phyloP scores from a whole-genome alignment of 2,113 vertebrate genomes.

The Oxygymnocypris stewartii region DNA sequence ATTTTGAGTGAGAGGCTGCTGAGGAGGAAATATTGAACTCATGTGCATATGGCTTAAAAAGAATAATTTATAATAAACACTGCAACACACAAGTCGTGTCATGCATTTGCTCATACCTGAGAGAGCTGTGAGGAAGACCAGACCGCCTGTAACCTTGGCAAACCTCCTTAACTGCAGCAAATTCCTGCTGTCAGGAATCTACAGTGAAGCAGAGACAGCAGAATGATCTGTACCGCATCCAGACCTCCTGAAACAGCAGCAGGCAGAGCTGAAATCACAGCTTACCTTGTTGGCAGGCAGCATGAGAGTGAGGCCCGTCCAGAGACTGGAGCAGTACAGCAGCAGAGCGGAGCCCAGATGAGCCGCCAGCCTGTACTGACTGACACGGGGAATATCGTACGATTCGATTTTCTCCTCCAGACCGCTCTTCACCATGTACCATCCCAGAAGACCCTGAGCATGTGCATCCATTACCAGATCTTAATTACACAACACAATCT shows the following conservation, averaged over 20 bases:
- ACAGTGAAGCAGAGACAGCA: not conserved
- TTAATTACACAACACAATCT: not conserved
- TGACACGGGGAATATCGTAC: slow-evolving; percentile 90
- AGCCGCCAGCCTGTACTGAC: slow-evolving; percentile 93
- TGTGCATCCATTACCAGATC: not conserved
- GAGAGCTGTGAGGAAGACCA: slow-evolving; percentile 94
- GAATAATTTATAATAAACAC: not conserved
- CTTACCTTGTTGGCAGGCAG: slow-evolving; percentile 83
- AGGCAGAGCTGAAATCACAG: not conserved
- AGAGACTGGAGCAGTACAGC: slow-evolving; percentile 90
- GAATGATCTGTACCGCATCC: not conserved
- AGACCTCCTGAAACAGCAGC: not conserved
- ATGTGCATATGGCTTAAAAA: not conserved
- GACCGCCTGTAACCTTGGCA: slow-evolving; percentile 85
- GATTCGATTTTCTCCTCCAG: slow-evolving; percentile 93
- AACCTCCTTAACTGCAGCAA: slow-evolving; percentile 81
- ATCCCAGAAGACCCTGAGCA: slow-evolving; percentile 88
- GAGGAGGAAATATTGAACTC: not conserved
- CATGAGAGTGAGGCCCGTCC: slow-evolving; percentile 87
- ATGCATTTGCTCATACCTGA: slow-evolving; percentile 79
- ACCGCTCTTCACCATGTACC: slow-evolving; percentile 99
- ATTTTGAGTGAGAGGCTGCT: not conserved
- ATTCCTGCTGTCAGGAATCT: slow-evolving; percentile 83
- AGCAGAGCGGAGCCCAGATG: slow-evolving; percentile 93
- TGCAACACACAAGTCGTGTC: not conserved